Base-by-base conservation (phyloP, 2,113 vertebrate species). In the Glaucomys volans region DNA sequence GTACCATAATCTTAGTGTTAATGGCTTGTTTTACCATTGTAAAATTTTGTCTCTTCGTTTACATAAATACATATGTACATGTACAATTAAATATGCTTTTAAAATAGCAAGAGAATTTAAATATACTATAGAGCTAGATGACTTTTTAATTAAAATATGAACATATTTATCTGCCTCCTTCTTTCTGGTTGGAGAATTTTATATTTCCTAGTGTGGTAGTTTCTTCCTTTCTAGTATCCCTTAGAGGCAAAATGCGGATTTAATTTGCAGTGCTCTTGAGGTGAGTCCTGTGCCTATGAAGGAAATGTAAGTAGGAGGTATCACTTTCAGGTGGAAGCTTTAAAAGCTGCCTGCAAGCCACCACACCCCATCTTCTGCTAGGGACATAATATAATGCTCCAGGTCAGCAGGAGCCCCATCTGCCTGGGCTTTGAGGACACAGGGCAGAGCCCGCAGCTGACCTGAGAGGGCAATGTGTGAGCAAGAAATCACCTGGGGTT, bases 101-200 rank as follows among this genome's bases (percentile, higher is more conserved):
- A 64, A 95, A 80, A 62, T 64, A 74, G 4, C 50, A 57, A 54
- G 66, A 24, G 28, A 62, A 76, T 91, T 95, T 81, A 72, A 75
- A 86, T 76, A 77, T 17, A 14, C 22, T 30, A 0, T 42, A 37
- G 37, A 80, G 14, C 66, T 59, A 37, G 16, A 87, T 4, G 28
- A 76, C 22, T 92, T 95, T 89, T 66, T 47, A 85, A 66, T 66
- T 64, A 79, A 88, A 37, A 57, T 50, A 71, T 40, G 42, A 71
- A 69, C 22, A 5, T 72, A 18, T 52, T 75, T 80, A 69, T 69
- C 47, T 40, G 28, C 7, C 17, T 64, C 22, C 54, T 69, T 47
- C 8, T 59, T 81, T 87, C 75, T 71, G 59, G 11, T 28, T 89
- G n/a, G 5, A 59, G 22, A 28, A 54, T 62, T 77, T 44, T 79